Evolutionary conservation across 2,113 vertebrate genomes (phyloP).

Genomic region (Gallinago paraguaiae): DNA sequence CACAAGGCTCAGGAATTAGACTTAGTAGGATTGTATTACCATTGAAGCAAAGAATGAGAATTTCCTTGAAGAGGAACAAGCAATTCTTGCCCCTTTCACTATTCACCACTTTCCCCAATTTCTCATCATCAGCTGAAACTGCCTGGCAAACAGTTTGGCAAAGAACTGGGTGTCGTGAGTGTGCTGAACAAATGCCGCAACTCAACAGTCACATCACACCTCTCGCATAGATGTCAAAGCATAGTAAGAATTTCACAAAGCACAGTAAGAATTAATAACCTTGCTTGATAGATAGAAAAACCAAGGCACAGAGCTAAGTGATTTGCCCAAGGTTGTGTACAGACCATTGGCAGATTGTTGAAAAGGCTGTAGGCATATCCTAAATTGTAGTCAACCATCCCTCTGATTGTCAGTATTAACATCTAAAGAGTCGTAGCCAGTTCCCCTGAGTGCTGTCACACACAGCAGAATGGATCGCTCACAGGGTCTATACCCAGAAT

Average conservation of each 20-base stretch:
- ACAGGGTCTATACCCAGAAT: not conserved
- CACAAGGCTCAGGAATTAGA: not conserved
- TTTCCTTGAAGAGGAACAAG: not conserved
- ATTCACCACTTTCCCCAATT: not conserved
- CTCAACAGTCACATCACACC: not conserved
- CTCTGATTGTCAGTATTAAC: not conserved
- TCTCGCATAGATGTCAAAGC: not conserved
- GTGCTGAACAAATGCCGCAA: not conserved
- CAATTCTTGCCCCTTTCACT: not conserved
- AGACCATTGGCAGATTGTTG: rapidly evolving
- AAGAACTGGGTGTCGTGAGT: not conserved
- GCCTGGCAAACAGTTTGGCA: not conserved
- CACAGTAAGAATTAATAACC: not conserved
- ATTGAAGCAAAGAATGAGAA: not conserved
- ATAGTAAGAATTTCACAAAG: not conserved
- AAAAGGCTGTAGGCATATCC: not conserved
- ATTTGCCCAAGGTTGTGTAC: not conserved
- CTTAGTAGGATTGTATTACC: not conserved
- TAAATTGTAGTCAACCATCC: not conserved
- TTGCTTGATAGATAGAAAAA: not conserved
- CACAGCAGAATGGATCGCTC: not conserved
- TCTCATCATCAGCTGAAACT: not conserved
- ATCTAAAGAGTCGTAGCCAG: not conserved
- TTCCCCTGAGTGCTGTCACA: not conserved
- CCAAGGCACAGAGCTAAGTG: not conserved